A percentile compares a stretch with the other conserved stretches of the same genome.
phyloP scores from a whole-genome alignment of 2,113 vertebrate species.

The Apeltes quadracus region DNA sequence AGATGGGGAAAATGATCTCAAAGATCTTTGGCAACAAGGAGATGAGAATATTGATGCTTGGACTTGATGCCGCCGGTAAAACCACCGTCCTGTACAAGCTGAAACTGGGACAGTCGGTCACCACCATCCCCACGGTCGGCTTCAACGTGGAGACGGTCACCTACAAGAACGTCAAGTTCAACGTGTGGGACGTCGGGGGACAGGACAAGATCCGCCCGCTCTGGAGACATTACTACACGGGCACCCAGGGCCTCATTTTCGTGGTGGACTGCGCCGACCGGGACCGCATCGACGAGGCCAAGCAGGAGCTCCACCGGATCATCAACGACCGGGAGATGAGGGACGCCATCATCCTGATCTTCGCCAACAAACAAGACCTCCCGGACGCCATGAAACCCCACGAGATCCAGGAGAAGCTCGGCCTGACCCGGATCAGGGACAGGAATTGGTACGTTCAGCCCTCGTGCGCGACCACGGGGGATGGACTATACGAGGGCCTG shows the following conservation, averaged over 20 bases:
- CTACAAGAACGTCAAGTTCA: slow-evolving; percentile 99
- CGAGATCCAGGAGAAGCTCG: slow-evolving; percentile 99
- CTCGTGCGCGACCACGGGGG: slow-evolving; percentile 94
- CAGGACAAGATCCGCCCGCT: slow-evolving; percentile 98
- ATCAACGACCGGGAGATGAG: slow-evolving; percentile 99
- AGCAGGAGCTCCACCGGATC: slow-evolving; percentile 97
- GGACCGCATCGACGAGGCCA: slow-evolving; percentile 95
- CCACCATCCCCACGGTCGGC: slow-evolving; percentile 97
- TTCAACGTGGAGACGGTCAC: slow-evolving; percentile 99
- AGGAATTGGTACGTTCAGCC: slow-evolving; percentile 99
- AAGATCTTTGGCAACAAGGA: slow-evolving; percentile 99
- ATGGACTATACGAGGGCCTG: slow-evolving; percentile 97
- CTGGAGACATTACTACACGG: slow-evolving; percentile 99
- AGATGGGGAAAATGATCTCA: slow-evolving; percentile 97
- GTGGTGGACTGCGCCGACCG: slow-evolving; percentile 99
- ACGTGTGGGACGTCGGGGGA: slow-evolving; percentile 98
- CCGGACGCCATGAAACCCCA: slow-evolving; percentile 98
- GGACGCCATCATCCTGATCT: slow-evolving; percentile 98
- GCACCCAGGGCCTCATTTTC: slow-evolving; percentile 97
- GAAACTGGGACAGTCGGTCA: slow-evolving; percentile 98
- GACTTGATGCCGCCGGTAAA: slow-evolving; percentile 97
- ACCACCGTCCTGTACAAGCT: slow-evolving; percentile 99
- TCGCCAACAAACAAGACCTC: slow-evolving; percentile 99
- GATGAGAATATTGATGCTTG: slow-evolving; percentile 99
- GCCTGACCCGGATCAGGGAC: slow-evolving; percentile 96